These are phyloP conservation scores for Apodemus speciosus DNA, from an alignment of 2,113 vertebrate genomes.

Conservation along the genomic window DNA sequence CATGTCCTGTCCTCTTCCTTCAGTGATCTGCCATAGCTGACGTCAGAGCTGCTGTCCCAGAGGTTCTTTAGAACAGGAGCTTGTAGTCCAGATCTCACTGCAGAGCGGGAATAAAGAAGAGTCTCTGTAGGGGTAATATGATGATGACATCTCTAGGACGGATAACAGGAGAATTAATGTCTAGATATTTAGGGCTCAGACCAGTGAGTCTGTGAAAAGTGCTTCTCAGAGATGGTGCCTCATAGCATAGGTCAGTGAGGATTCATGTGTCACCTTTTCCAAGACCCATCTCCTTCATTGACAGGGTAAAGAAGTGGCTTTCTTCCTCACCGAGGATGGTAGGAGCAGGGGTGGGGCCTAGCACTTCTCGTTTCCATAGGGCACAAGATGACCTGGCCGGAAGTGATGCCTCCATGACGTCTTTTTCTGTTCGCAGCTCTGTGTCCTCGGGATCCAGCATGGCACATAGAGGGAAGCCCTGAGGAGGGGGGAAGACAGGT, in stretches of 20 bases:
- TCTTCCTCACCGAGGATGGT: neutral
- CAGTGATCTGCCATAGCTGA: neutral
- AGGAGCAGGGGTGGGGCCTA: too few relatives aligned
- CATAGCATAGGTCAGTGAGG: neutral
- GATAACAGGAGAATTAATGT: neutral
- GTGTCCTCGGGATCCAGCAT: slow-evolving; percentile 49
- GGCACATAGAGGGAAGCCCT: neutral
- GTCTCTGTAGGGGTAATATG: neutral
- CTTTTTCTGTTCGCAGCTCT: slow-evolving; percentile 60
- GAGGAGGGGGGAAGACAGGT: slow-evolving; percentile 8
- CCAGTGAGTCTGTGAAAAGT: neutral
- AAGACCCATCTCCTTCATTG: neutral
- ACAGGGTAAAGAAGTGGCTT: neutral
- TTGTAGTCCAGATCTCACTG: neutral
- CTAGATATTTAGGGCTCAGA: neutral
- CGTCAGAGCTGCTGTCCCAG: neutral
- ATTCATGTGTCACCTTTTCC: neutral
- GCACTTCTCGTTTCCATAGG: neutral
- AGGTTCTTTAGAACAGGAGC: neutral
- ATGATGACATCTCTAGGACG: neutral
- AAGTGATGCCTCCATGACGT: neutral
- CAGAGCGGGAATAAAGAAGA: neutral
- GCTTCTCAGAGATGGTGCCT: neutral
- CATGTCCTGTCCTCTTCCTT: neutral
- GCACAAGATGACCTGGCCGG: neutral